Percentiles rank a stretch among this genome's conserved stretches.
phyloP scores from a whole-genome alignment of 2,797 vertebrate species.

The Phrynocephalus forsythii region DNA sequence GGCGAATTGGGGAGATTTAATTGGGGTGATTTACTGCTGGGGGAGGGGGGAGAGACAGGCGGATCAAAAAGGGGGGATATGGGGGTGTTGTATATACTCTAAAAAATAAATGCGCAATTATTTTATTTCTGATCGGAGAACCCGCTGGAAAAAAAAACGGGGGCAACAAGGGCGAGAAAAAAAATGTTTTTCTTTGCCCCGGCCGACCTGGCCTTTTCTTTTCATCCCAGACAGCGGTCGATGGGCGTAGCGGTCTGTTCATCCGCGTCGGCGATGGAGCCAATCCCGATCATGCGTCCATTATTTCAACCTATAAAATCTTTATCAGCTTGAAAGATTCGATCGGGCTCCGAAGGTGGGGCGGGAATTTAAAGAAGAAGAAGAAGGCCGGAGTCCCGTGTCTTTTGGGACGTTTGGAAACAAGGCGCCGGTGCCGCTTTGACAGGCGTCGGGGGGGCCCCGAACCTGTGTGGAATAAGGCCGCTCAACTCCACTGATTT shows the following conservation, averaged over 20 bases:
- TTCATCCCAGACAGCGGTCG: slow-evolving; percentile 79
- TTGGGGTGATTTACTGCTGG: neutral
- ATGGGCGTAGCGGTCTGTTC: slow-evolving; percentile 79
- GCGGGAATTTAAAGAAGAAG: no score
- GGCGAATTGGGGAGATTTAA: no score
- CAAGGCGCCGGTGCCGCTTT: neutral
- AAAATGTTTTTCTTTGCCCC: slow-evolving; percentile 55
- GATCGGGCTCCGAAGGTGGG: no score
- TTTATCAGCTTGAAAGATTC: slow-evolving; percentile 74
- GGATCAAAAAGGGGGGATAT: no score
- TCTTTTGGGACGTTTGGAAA: neutral
- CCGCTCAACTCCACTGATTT: no score
- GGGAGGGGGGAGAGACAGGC: no score
- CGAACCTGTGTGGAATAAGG: neutral
- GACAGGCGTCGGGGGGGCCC: no score
- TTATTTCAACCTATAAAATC: slow-evolving; percentile 83
- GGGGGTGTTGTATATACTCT: no score
- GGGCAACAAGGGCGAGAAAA: neutral
- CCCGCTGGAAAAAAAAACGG: neutral
- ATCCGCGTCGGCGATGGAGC: slow-evolving; percentile 83
- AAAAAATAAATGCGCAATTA: neutral
- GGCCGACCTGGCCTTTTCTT: slow-evolving; percentile 75
- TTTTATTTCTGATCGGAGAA: neutral
- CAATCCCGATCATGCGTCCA: slow-evolving; percentile 86
- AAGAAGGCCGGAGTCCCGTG: neutral